A percentile compares a stretch with the other conserved stretches of the same genome.
Evolutionary conservation across 30 jellyfish, hydroid and myxozoan species (phyloP).

Genomic region (Mastigias papua): DNA sequence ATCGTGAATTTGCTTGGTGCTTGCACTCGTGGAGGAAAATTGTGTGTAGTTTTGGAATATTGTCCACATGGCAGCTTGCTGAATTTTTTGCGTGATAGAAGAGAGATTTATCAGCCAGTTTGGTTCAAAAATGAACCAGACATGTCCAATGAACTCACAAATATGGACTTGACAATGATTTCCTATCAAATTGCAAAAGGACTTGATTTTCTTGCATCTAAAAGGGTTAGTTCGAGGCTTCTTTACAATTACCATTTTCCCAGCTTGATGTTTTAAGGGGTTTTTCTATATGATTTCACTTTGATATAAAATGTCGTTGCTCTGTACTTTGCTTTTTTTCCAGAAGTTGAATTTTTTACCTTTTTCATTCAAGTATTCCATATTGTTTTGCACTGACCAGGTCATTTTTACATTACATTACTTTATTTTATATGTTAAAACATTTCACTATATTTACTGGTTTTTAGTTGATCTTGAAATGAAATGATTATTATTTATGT

Average conservation of each 20-base stretch:
- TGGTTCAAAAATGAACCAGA: constrained; percentile 86
- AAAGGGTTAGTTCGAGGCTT: constrained; percentile 71
- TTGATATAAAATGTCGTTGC: not conserved
- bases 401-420: no score
- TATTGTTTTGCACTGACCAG: no score
- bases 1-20: constrained; percentile 97
- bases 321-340: no score
- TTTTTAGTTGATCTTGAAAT: no score
- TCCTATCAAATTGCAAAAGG: constrained; percentile 94
- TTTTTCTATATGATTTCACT: not conserved
- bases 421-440: no score
- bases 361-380: no score
- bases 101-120: constrained; percentile 80
- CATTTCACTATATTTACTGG: no score
- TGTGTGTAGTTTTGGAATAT: constrained; percentile 88
- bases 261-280: not conserved
- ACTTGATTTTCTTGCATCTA: constrained; percentile 93
- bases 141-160: constrained; percentile 82
- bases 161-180: constrained; percentile 79
- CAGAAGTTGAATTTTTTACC: no score
- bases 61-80: constrained; percentile 95
- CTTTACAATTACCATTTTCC: not conserved
- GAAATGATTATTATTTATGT: no score
- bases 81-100: constrained; percentile 79
- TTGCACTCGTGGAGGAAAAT: constrained; percentile 92